Conservation (phyloP, 2,797 vertebrate species). For the Gymnoscopelus braueri region DNA sequence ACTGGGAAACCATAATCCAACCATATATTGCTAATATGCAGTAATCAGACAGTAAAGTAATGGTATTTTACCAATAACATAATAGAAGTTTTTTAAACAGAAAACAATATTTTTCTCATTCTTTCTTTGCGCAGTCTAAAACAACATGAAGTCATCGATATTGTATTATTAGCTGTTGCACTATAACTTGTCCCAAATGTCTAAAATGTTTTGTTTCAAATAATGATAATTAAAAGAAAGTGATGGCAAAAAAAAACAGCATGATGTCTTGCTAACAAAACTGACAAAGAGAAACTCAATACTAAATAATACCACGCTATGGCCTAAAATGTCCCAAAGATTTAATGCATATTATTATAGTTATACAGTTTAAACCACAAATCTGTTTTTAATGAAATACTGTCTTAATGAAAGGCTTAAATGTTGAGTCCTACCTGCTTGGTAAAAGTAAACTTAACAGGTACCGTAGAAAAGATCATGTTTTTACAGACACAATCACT, state of each 20-base stretch:
- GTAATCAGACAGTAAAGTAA: not conserved
- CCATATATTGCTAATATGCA: not conserved
- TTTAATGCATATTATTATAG: too few species aligned
- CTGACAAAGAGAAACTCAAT: too few species aligned
- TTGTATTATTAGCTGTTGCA: too few species aligned
- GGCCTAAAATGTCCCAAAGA: too few species aligned
- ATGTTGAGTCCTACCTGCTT: conserved; percentile 66
- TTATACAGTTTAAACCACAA: not conserved
- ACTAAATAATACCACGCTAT: too few species aligned
- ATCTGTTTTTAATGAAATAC: not conserved
- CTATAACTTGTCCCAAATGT: too few species aligned
- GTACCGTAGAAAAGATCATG: conserved; percentile 68
- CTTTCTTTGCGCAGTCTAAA: too few species aligned
- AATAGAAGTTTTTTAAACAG: too few species aligned
- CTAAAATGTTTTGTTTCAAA: not conserved
- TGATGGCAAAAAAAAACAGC: too few species aligned
- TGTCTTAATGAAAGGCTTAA: not conserved
- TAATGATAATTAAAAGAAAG: not conserved
- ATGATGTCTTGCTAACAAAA: too few species aligned
- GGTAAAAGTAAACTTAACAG: conserved; percentile 59
- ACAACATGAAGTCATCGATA: too few species aligned
- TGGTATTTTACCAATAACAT: not conserved
- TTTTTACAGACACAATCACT: conserved; percentile 24
- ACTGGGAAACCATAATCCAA: not conserved
- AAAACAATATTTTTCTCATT: too few species aligned